Percentiles rank a stretch among this genome's conserved stretches.
Conservation (phyloP, 2,113 vertebrate species). For the Sisor rabdophorus region DNA sequence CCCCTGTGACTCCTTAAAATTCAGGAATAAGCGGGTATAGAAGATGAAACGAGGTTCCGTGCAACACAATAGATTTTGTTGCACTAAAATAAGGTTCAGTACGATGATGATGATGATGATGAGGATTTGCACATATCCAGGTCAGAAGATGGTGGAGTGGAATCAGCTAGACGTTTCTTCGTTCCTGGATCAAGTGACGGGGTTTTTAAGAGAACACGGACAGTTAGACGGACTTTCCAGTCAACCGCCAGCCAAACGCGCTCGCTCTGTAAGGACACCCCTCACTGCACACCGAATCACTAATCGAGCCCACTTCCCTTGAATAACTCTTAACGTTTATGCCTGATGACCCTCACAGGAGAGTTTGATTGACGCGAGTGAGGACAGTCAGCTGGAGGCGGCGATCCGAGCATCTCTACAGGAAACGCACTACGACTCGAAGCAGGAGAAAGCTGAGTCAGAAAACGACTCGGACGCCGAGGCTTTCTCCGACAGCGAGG, state of each 20-base stretch:
- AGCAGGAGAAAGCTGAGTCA: conserved; percentile 77
- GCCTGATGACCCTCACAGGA: conserved; percentile 69
- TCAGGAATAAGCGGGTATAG: too few relatives aligned
- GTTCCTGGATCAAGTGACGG: conserved; percentile 92
- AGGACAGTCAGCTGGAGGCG: conserved; percentile 98
- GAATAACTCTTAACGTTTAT: too few relatives aligned
- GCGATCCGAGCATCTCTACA: conserved; percentile 94
- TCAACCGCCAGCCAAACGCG: conserved; percentile 85
- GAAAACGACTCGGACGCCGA: conserved; percentile 95
- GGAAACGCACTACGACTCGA: conserved; percentile 95
- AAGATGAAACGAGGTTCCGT: too few relatives aligned
- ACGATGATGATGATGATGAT: not conserved
- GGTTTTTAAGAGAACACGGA: conserved; percentile 93
- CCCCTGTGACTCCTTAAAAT: too few relatives aligned
- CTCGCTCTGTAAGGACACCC: conserved; percentile 82
- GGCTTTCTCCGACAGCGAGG: conserved; percentile 95
- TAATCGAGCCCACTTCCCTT: too few relatives aligned
- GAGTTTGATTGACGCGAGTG: conserved; percentile 96
- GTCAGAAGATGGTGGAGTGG: conserved; percentile 98
- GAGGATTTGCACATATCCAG: too few relatives aligned
- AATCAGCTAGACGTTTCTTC: conserved; percentile 94
- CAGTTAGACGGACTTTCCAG: conserved; percentile 92
- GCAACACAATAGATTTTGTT: too few relatives aligned
- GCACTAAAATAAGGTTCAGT: too few relatives aligned
- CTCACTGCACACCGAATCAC: too few relatives aligned